These are phyloP conservation scores for Cheilinus undulatus DNA, from an alignment of 2,113 vertebrate genomes.

Conservation along the genomic window DNA sequence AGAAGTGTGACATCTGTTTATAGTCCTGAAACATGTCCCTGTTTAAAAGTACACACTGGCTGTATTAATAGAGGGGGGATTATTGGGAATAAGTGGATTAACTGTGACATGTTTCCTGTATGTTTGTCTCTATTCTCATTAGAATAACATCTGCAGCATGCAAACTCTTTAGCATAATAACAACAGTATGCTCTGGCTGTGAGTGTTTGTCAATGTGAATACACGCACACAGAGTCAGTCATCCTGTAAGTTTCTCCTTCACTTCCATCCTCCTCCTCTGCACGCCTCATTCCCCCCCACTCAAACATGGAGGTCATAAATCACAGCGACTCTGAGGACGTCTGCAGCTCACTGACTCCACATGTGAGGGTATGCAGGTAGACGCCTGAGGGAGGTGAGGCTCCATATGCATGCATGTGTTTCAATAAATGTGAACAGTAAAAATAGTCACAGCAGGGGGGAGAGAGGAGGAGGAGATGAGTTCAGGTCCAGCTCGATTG, in stretches of 20 bases:
- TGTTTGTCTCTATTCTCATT: slow-evolving; percentile 6
- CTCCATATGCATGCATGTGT: slow-evolving; percentile 7
- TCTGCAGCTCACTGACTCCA: slow-evolving; percentile 24
- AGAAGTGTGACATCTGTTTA: slow-evolving; percentile 11
- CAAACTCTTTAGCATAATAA: background rate
- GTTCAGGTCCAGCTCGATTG: slow-evolving; percentile 50
- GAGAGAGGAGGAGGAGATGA: background rate
- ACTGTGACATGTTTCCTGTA: background rate
- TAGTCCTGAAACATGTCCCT: slow-evolving; percentile 1
- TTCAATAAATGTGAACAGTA: slow-evolving; percentile 32
- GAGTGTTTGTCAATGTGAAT: slow-evolving; percentile 9
- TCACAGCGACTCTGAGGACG: slow-evolving; percentile 46
- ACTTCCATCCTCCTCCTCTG: slow-evolving; percentile 9
- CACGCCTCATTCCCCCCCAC: background rate
- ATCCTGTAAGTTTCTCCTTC: slow-evolving; percentile 36
- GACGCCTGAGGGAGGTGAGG: slow-evolving; percentile 17
- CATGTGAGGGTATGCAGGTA: slow-evolving; percentile 22
- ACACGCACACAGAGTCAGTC: background rate
- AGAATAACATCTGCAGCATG: background rate
- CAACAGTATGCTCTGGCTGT: background rate
- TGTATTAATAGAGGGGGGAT: slow-evolving; percentile 14
- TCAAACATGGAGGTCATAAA: slow-evolving; percentile 48
- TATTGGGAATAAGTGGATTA: slow-evolving; percentile 30
- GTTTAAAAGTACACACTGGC: background rate
- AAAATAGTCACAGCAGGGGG: slow-evolving; percentile 45